Evolutionary conservation across 1,140 invertebrate genomes (phyloP).

Genomic region (Fopius arisanus): DNA sequence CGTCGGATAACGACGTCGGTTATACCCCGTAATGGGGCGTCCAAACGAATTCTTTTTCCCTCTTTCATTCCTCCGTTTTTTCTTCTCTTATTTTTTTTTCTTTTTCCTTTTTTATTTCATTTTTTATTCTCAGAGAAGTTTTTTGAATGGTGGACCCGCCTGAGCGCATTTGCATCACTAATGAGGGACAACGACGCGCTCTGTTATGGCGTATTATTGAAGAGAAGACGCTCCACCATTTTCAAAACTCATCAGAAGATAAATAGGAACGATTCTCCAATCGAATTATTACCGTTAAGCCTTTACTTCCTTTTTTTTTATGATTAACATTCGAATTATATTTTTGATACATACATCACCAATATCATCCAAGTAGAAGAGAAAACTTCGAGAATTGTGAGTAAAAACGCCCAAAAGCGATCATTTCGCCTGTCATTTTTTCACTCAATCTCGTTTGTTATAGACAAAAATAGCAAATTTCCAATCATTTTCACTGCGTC

Average conservation of each 20-base stretch:
- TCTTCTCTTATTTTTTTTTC: background rate
- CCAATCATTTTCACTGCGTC: no score
- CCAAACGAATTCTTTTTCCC: conserved; percentile 30
- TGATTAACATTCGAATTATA: background rate
- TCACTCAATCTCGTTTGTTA: no score
- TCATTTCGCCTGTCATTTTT: no score
- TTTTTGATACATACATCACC: background rate
- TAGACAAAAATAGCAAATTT: no score
- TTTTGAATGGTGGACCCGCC: conserved; percentile 38
- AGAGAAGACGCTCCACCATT: background rate
- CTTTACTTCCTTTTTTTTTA: background rate
- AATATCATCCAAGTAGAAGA: no score
- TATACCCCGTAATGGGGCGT: conserved; percentile 37
- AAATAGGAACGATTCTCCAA: conserved; percentile 1
- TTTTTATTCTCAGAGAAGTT: conserved; percentile 16
- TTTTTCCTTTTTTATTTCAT: conserved; percentile 1
- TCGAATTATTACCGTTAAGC: conserved; percentile 3
- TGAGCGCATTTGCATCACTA: conserved; percentile 38
- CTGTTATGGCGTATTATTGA: conserved; percentile 15
- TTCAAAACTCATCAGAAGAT: background rate
- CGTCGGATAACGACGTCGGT: conserved; percentile 39
- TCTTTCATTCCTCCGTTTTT: conserved; percentile 12
- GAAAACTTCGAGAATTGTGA: background rate
- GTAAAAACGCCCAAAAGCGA: background rate
- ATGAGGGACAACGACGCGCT: conserved; percentile 34